phyloP scores from a whole-genome alignment of 2,797 vertebrate species.

The Sciaenops ocellatus region DNA sequence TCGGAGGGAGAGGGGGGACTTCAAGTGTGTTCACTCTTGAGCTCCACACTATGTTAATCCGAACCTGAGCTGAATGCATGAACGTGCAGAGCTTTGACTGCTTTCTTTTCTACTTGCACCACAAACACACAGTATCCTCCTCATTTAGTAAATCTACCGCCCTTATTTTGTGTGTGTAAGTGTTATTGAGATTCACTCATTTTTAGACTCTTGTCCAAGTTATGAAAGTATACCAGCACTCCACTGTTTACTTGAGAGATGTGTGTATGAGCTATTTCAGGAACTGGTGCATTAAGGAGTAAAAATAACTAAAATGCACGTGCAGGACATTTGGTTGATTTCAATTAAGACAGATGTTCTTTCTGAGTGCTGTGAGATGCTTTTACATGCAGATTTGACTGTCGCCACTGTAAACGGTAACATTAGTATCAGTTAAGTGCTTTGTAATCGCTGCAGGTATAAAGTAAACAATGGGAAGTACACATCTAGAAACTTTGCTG shows the following conservation, averaged over 20 bases:
- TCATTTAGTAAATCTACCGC: conserved; percentile 1
- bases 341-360: neutral
- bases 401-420: neutral
- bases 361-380: neutral
- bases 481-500: neutral
- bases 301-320: neutral
- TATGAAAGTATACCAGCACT: conserved; percentile 20
- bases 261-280: neutral
- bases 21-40: too few species aligned
- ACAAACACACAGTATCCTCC: conserved; percentile 10
- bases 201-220: conserved; percentile 32
- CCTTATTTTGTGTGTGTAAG: conserved; percentile 10
- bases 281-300: neutral
- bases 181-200: conserved; percentile 28
- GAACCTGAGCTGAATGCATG: neutral
- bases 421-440: neutral
- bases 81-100: conserved; percentile 16
- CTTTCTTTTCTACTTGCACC: neutral
- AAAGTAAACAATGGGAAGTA: neutral
- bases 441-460: neutral
- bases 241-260: conserved; percentile 1
- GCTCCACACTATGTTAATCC: too few species aligned
- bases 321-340: neutral
- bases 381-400: neutral
- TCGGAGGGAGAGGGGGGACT: too few species aligned